Evolutionary conservation across 2,888 invertebrate genomes (phyloP).

Genomic region (Chalcosyrphus nemorum): DNA sequence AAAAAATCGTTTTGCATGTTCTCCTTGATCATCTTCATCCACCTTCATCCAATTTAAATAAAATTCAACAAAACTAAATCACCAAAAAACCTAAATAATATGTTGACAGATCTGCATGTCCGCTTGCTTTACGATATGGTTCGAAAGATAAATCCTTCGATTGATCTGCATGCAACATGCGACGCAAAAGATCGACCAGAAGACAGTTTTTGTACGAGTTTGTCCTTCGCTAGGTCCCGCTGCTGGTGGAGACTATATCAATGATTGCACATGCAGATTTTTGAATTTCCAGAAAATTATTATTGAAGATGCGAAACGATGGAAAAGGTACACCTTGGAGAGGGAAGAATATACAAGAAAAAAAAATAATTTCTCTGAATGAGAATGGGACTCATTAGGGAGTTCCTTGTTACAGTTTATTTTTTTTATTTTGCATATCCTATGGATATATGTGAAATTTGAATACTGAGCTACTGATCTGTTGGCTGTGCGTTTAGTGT

Average conservation of each 20-base stretch:
- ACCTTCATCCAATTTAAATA: constrained; percentile 82
- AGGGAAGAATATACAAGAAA: constrained; percentile 11
- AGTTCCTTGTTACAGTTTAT: constrained; percentile 55
- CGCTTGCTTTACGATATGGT: constrained; percentile 72
- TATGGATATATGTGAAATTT: constrained; percentile 53
- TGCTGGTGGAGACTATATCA: constrained; percentile 20
- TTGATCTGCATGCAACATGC: constrained; percentile 73
- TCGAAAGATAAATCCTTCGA: constrained; percentile 69
- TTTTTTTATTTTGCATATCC: constrained; percentile 6
- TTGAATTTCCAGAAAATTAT: constrained; percentile 72
- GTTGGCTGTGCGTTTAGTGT: constrained; percentile 40
- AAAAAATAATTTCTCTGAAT: constrained; percentile 42
- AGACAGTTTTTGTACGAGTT: constrained; percentile 24
- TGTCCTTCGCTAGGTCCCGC: constrained; percentile 34
- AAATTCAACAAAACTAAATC: constrained; percentile 83
- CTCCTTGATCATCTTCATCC: constrained; percentile 53
- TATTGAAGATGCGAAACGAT: constrained; percentile 63
- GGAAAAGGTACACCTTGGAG: constrained; percentile 8
- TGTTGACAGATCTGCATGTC: constrained; percentile 73
- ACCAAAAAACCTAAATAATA: constrained; percentile 76
- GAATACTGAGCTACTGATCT: constrained; percentile 53
- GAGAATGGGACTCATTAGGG: constrained; percentile 69
- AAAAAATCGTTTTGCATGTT: constrained; percentile 79
- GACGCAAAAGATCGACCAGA: constrained; percentile 61
- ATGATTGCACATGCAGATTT: constrained; percentile 73